A percentile compares a stretch with the other conserved stretches of the same genome.
phyloP scores from a whole-genome alignment of 23 tunicate genomes.

The Trididemnum clinides region DNA sequence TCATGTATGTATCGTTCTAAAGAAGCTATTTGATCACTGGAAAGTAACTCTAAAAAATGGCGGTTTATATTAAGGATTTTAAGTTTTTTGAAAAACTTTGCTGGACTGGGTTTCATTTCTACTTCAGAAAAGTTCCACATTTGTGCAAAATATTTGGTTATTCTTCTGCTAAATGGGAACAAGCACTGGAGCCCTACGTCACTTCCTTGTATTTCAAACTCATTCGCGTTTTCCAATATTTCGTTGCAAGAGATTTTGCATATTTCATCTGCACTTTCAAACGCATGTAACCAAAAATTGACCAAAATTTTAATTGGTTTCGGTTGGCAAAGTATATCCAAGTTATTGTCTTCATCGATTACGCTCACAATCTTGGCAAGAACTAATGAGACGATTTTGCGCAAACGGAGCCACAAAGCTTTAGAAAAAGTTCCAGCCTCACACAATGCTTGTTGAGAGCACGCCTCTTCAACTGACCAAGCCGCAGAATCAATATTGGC shows the following conservation, averaged over 20 bases:
- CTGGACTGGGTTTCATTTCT: too few relatives aligned
- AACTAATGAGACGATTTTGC: not conserved
- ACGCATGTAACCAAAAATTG: not conserved
- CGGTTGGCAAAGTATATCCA: constrained; percentile 30
- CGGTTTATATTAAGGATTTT: too few relatives aligned
- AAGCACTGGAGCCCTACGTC: not conserved
- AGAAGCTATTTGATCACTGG: too few relatives aligned
- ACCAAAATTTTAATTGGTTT: not conserved
- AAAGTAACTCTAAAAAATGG: too few relatives aligned
- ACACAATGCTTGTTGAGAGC: constrained; percentile 23
- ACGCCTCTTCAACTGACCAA: constrained; percentile 53
- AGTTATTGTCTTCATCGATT: constrained; percentile 58
- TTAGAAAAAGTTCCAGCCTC: constrained; percentile 77
- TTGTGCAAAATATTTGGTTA: not conserved
- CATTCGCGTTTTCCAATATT: not conserved
- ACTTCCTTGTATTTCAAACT: constrained; percentile 12
- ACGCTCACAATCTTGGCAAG: constrained; percentile 52
- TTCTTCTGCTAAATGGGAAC: constrained; percentile 40
- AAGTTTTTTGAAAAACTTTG: too few relatives aligned
- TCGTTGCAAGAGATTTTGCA: not conserved
- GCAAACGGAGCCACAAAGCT: constrained; percentile 60
- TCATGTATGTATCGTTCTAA: too few relatives aligned
- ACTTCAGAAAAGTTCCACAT: not conserved
- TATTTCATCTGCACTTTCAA: not conserved
- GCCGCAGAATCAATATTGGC: not conserved